Base-by-base conservation (phyloP, 2,797 vertebrate species). In the Alfaro cultratus region DNA sequence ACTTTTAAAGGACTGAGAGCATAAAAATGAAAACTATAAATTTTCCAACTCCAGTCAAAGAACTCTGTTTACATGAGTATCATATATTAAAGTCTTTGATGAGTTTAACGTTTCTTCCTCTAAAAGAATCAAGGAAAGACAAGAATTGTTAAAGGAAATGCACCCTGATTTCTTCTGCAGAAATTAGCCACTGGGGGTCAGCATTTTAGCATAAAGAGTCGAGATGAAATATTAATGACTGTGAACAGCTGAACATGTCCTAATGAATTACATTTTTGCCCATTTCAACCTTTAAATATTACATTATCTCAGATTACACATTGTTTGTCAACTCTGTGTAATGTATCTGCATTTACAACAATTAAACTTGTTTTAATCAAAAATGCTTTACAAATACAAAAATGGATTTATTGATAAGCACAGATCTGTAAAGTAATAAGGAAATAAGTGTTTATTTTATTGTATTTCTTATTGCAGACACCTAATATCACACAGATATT, bases 121-220 rank as follows among this genome's bases (percentile, higher is more conserved):
- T 39, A 18, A 41, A 3, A 31, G n/a, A 29, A 31, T 51, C 18
- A n/a, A 8, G 5, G 15, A 55, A 16, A 57, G 13, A 43, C 12
- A 45, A 4, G 26, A 16, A n/a, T n/a, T n/a, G 26, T 15, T 71
- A 70, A 43, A 36, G 23, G 0, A 45, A 45, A 71, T n/a, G 67
- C 39, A 15, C 39, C 15, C 23, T 71, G 26, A 29, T 23, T 0
- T 70, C 67, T 1, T 71, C 68, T 16, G 13, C 41, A 45, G 68
- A 71, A 71, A 71, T 45, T 3, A 29, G 29, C 73, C 73, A 74
- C 73, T 55, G 36, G 73, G 51, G 73, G 73, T 53, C 73, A 74
- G 34, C 47, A 39, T 55, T 74, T 74, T 43, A 74, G 34, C 73
- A 41, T 26, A 39, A 26, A 74, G 49, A 39, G 49, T 4, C 21